Percentiles rank a stretch among this genome's conserved stretches.
Evolutionary conservation across 2,888 invertebrate species (phyloP).

Genomic region (Diploptera punctata): DNA sequence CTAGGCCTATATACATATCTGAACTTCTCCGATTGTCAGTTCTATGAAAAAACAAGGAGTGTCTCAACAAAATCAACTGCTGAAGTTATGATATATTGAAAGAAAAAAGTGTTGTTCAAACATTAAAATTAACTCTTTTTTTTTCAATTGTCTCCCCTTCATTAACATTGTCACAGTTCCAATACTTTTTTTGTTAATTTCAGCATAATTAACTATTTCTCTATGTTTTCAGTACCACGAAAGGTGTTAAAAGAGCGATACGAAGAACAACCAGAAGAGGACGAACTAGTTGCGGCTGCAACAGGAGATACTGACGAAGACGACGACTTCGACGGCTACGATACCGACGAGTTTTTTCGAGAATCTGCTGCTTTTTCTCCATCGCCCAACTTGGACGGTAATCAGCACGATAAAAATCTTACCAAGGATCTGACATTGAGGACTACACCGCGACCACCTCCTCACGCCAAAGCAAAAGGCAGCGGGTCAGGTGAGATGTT

Average conservation of each 20-base stretch:
- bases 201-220: too few relatives aligned
- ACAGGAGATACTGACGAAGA: conserved; percentile 55
- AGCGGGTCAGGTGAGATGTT: conserved; percentile 48
- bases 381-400: conserved; percentile 54
- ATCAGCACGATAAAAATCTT: conserved; percentile 12
- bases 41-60: too few relatives aligned
- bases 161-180: too few relatives aligned
- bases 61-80: too few relatives aligned
- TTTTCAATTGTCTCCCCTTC: too few relatives aligned
- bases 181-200: too few relatives aligned
- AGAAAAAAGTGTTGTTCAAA: too few relatives aligned
- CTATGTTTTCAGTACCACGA: conserved; percentile 78
- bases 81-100: too few relatives aligned
- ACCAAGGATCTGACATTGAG: conserved; percentile 17
- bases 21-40: too few relatives aligned
- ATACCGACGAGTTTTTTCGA: conserved; percentile 59
- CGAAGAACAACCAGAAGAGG: conserved; percentile 78
- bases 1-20: too few relatives aligned
- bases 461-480: conserved; percentile 31
- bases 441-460: conserved; percentile 29
- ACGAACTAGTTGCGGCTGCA: conserved; percentile 64
- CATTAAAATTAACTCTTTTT: too few relatives aligned
- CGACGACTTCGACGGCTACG: conserved; percentile 56
- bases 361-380: conserved; percentile 65
- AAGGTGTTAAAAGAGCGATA: conserved; percentile 83